Base-by-base conservation (phyloP, 2,888 invertebrate genomes). In the Synanthedon myopaeformis region DNA sequence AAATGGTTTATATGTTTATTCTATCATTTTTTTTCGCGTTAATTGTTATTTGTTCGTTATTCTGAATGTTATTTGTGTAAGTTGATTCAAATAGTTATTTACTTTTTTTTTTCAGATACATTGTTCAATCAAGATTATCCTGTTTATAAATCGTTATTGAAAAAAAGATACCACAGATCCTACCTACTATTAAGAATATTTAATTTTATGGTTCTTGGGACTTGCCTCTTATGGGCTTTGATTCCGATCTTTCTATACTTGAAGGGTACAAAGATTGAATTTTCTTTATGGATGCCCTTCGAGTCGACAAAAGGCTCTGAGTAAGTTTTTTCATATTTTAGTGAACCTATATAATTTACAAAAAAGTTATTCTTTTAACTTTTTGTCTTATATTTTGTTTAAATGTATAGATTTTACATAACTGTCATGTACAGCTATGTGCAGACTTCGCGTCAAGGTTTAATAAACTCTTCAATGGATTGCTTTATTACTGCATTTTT, bases 211-310 rank as follows among this genome's bases (percentile, higher is more conserved):
- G 69, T 76, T 42, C 52, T 76, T 17, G 51, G 58, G 42, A 76
- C 78, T 54, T 75, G 72, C 54, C 60, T 75, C 53, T 69, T 79
- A 35, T 79, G 77, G 76, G 62, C 62, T 41, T 48, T 78, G 14
- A 69, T 72, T 56, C 76, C 74, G 11, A 57, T 72, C 28, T 65
- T 75, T 49, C 57, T 69, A 54, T 68, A 74, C 57, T 56, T 67
- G 41, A 69, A 70, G 57, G 67, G 72, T 48, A 71, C 70, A 55
- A 53, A 57, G 13, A 61, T 74, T 49, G 74, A 76, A 56, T 74
- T 80, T 58, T 60, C 72, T 55, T 72, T 79, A 59, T 80, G 79
- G 79, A 56, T 80, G 55, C 80, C 80, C 23, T 78, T 76, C 60
- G 69, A 78, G 58, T 59, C 62, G 12, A 67, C 70, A 61, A 55